A percentile compares a stretch with the other conserved stretches of the same genome.
These are phyloP conservation scores for Julus scanicus DNA, from an alignment of 2,888 invertebrate genomes.

Conservation along the genomic window DNA sequence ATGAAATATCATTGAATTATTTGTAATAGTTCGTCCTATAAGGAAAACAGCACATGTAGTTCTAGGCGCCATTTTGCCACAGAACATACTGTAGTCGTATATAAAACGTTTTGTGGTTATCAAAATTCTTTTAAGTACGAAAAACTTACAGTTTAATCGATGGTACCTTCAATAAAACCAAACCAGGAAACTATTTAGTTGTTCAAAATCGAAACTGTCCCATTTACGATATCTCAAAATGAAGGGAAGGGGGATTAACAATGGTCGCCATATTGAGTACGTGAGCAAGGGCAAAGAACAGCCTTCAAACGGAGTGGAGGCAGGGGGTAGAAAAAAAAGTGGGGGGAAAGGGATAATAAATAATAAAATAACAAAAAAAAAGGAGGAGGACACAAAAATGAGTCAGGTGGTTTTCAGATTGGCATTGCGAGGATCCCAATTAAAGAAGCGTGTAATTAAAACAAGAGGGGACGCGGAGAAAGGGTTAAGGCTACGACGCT, in stretches of 20 bases:
- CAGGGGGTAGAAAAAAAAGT: not conserved
- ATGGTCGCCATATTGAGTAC: not conserved
- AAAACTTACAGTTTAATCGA: no score
- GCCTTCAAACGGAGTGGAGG: not conserved
- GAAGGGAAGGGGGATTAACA: not conserved
- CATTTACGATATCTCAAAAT: not conserved
- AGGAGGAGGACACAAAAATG: not conserved
- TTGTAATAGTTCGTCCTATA: no score
- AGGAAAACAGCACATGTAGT: no score
- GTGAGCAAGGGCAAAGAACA: not conserved
- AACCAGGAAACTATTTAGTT: no score
- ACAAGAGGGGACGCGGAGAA: not conserved
- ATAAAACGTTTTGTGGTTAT: no score
- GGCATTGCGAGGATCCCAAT: not conserved
- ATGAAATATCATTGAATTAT: no score
- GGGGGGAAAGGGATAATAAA: not conserved
- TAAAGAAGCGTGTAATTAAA: not conserved
- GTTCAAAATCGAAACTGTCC: no score
- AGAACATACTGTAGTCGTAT: no score
- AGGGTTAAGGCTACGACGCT: not conserved
- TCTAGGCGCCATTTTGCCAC: no score
- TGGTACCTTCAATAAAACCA: no score
- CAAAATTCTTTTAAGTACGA: no score
- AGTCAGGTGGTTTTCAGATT: conserved; percentile 1
- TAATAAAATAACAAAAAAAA: not conserved